Evolutionary conservation across 2,113 vertebrate species (phyloP).

Genomic region (Otocyon megalotis): DNA sequence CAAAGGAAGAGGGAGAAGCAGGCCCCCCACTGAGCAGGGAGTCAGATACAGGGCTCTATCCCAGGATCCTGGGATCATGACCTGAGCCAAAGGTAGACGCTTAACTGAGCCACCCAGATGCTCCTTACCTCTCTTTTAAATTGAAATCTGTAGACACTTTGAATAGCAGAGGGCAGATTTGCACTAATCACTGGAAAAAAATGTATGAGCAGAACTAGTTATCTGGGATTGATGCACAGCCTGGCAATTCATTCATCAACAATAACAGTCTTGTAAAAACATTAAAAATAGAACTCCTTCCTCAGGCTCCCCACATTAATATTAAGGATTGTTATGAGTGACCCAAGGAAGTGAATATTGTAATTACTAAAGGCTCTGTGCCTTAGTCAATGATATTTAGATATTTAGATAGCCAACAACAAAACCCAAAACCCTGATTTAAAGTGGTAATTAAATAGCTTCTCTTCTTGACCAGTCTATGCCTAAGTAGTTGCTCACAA

Average conservation of each 20-base stretch:
- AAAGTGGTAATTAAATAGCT: conserved; percentile 6
- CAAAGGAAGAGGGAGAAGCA: too few relatives aligned
- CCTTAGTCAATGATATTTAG: neutral
- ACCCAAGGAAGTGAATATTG: neutral
- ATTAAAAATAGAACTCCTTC: conserved; percentile 27
- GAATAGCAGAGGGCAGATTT: neutral
- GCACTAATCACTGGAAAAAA: neutral
- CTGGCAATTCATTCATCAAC: neutral
- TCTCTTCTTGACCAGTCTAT: neutral
- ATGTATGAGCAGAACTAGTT: neutral
- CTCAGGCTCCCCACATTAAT: neutral
- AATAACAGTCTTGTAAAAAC: neutral
- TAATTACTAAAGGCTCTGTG: conserved; percentile 7
- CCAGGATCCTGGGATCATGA: too few relatives aligned
- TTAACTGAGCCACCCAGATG: too few relatives aligned
- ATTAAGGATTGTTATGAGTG: neutral
- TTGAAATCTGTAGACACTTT: neutral
- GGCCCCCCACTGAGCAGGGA: too few relatives aligned
- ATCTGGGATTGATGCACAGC: neutral
- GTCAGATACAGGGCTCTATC: too few relatives aligned
- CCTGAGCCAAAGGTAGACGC: too few relatives aligned
- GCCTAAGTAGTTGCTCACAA: neutral
- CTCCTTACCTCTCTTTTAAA: neutral
- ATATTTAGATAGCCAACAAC: neutral
- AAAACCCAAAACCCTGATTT: neutral